phyloP scores from a whole-genome alignment of 2,797 vertebrate species.

The Ambastaia sidthimunki region DNA sequence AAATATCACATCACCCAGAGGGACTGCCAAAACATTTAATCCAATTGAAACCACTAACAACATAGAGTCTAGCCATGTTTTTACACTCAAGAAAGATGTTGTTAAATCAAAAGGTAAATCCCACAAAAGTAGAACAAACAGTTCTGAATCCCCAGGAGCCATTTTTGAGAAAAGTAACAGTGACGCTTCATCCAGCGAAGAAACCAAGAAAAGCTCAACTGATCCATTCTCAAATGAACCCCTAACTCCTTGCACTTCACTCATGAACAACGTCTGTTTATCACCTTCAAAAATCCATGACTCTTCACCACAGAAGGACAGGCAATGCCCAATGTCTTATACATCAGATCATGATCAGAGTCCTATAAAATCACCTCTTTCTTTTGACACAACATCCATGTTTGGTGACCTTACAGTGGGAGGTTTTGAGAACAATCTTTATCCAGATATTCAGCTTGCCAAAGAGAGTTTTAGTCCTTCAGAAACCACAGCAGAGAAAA shows the following conservation, averaged over 20 bases:
- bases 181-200: slow-evolving; percentile 72
- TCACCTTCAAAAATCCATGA: slow-evolving; percentile 70
- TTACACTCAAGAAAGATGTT: slow-evolving; percentile 65
- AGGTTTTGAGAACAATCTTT: slow-evolving; percentile 82
- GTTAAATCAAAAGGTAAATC: slow-evolving; percentile 63
- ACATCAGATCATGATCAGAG: slow-evolving; percentile 74
- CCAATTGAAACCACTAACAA: slow-evolving; percentile 53
- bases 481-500: slow-evolving; percentile 73
- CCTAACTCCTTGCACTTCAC: slow-evolving; percentile 67
- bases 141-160: slow-evolving; percentile 62
- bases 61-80: slow-evolving; percentile 58
- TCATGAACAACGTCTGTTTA: slow-evolving; percentile 75
- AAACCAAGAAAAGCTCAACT: slow-evolving; percentile 70
- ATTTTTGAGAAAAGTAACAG: slow-evolving; percentile 65
- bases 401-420: slow-evolving; percentile 83
- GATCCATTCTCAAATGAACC: slow-evolving; percentile 74
- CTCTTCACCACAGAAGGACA: slow-evolving; percentile 76
- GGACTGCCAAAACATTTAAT: slow-evolving; percentile 27
- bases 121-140: slow-evolving; percentile 61
- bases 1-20: slow-evolving; percentile 49
- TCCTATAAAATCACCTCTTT: slow-evolving; percentile 83
- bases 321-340: slow-evolving; percentile 75
- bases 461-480: slow-evolving; percentile 76
- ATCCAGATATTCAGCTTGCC: slow-evolving; percentile 75
- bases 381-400: slow-evolving; percentile 88